Evolutionary conservation across 2,113 vertebrate species (phyloP), one percentile per base, ranked within the genome.

Genomic region (Coptodon rendalli): DNA sequence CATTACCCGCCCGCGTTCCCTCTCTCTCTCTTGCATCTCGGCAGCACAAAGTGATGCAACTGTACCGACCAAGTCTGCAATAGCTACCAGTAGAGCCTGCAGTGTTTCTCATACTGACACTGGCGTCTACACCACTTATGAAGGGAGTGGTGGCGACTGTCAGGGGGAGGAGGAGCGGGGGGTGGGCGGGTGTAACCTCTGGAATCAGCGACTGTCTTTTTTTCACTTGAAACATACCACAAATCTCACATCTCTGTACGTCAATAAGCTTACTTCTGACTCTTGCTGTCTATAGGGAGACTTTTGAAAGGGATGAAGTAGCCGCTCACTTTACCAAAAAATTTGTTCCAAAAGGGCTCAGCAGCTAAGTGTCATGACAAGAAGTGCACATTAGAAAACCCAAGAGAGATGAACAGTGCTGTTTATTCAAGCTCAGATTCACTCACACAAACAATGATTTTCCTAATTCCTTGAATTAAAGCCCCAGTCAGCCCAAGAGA

Each of bases 11-110:
- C 14, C 57, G 61, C 61, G 1, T 66, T 66, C 34, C 48, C 81
- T 48, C 71, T 53, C 57, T 50, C 90, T 63, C 82, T 86, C 82
- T 91, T 57, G 83, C 80, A 24, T 89, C 83, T 87, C 85, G 2
- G 27, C 59, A 68, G 82, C 11, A 16, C 81, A 86, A 92, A 91
- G 89, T 95, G 94, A 95, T 95, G 94, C 91, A 95, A 95, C 89
- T 92, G 80, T 87, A 84, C 89, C 45, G 79, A 56, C 79, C 59
- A 19, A 86, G 88, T 52, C 88, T 94, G 94, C 92, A 95, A 95
- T 88, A 88, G 68, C 87, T 87, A 89, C 90, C 86, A 87, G 87
- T 81, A n/a, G 89, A 89, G 89, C 63, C 91, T 89, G 91, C 73
- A 89, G 87, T 40, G 89, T 89, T 68, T 93, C 90, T 86, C 29